phyloP scores from a whole-genome alignment of 2,888 invertebrate species.

The Frankliniella intonsa region DNA sequence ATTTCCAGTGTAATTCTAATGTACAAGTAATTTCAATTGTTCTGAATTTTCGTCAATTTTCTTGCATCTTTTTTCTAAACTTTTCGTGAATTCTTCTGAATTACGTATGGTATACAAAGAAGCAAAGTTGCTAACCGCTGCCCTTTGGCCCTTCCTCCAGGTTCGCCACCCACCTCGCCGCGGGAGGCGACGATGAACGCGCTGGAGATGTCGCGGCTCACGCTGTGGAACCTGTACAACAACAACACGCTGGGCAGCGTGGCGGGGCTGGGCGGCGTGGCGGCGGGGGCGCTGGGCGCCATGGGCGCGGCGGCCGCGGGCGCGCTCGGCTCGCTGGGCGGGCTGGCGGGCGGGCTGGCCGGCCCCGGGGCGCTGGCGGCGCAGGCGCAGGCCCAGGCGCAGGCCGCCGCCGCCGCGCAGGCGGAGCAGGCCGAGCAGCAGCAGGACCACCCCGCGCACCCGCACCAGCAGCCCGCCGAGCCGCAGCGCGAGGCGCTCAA shows the following conservation, averaged over 20 bases:
- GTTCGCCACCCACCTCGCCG: conserved; percentile 52
- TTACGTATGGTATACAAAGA: background rate
- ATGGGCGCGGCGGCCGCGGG: conserved; percentile 34
- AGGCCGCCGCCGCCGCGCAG: conserved; percentile 42
- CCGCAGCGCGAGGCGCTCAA: conserved; percentile 79
- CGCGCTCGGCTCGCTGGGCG: conserved; percentile 38
- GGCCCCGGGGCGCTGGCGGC: conserved; percentile 39
- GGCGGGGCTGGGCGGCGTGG: conserved; percentile 32
- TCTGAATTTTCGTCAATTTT: background rate
- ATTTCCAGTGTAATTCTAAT: too few relatives aligned
- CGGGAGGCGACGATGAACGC: conserved; percentile 59
- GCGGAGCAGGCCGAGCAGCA: conserved; percentile 40
- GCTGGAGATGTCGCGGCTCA: conserved; percentile 71
- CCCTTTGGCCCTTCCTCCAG: conserved; percentile 39
- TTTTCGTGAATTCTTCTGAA: too few relatives aligned
- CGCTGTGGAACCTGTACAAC: conserved; percentile 78
- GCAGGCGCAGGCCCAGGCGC: conserved; percentile 40
- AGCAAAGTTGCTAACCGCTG: background rate
- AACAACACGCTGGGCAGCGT: conserved; percentile 51
- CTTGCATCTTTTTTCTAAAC: too few relatives aligned
- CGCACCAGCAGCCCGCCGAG: conserved; percentile 44
- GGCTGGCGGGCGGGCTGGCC: conserved; percentile 35
- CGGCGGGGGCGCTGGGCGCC: conserved; percentile 36
- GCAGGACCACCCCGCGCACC: conserved; percentile 51
- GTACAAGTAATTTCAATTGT: too few relatives aligned